Percentiles rank a stretch among this genome's conserved stretches.
These are phyloP conservation scores for Zaprionus bogoriensis DNA, from an alignment of 2,888 invertebrate species.

Conservation along the genomic window DNA sequence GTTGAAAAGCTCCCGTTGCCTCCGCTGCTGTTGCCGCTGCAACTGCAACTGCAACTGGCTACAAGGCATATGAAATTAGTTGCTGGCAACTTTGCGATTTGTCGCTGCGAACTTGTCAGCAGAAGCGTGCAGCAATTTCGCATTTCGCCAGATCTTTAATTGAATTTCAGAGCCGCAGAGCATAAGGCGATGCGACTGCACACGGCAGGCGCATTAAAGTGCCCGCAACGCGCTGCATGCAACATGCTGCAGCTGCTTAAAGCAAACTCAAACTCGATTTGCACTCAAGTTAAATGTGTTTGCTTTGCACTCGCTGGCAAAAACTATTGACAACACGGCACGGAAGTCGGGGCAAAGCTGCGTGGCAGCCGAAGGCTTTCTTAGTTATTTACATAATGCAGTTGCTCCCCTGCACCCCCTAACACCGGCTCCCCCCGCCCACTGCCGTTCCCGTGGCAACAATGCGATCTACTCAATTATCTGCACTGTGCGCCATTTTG, in stretches of 20 bases:
- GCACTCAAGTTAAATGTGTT: conserved; percentile 75
- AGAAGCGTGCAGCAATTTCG: conserved; percentile 36
- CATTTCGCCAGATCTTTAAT: conserved; percentile 55
- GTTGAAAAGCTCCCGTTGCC: conserved; percentile 46
- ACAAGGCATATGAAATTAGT: conserved; percentile 75
- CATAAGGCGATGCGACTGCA: background rate
- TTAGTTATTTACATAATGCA: conserved; percentile 62
- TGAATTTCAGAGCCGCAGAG: conserved; percentile 54
- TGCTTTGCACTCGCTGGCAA: conserved; percentile 66
- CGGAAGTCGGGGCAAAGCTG: conserved; percentile 5
- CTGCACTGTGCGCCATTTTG: conserved; percentile 59
- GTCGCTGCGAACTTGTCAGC: background rate
- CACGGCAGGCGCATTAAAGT: background rate
- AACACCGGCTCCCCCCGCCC: background rate
- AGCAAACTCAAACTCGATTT: conserved; percentile 72
- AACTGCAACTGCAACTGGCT: conserved; percentile 48
- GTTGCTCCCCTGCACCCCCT: too few relatives aligned
- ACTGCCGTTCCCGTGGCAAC: conserved; percentile 12
- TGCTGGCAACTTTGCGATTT: conserved; percentile 46
- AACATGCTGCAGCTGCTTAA: conserved; percentile 44
- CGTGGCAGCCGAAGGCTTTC: conserved; percentile 49
- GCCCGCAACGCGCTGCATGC: background rate
- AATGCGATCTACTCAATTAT: conserved; percentile 55
- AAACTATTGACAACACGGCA: conserved; percentile 61
- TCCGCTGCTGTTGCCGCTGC: background rate